Conservation (phyloP, 2,888 invertebrate species). For the Amphimallon solstitiale region DNA sequence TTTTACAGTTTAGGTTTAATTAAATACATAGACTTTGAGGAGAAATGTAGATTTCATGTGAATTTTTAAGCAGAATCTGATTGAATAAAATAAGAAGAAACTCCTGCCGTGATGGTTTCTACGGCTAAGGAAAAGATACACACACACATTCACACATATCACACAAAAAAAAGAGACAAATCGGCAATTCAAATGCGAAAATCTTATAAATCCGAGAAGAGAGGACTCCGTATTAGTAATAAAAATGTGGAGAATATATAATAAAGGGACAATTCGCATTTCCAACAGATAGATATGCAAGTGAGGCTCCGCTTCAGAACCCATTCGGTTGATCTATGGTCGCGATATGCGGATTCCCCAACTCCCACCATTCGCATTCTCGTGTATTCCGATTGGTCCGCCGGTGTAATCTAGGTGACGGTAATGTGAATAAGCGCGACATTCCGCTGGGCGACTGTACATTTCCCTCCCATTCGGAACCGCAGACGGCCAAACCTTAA, state of each 20-base stretch:
- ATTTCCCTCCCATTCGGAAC: neutral
- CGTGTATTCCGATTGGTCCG: neutral
- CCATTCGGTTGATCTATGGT: constrained; percentile 53
- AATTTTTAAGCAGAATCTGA: too few species aligned
- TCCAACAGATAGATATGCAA: constrained; percentile 51
- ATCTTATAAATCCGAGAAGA: constrained; percentile 49
- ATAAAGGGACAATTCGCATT: constrained; percentile 52
- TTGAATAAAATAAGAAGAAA: neutral
- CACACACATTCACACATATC: too few species aligned
- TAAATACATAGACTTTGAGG: too few species aligned
- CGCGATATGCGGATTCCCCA: constrained; percentile 45
- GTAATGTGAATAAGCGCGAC: neutral
- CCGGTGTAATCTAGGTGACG: neutral
- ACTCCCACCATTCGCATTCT: neutral
- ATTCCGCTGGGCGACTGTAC: neutral
- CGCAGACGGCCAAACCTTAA: constrained; percentile 3
- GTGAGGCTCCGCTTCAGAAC: constrained; percentile 48
- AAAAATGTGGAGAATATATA: constrained; percentile 53
- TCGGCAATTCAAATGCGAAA: constrained; percentile 30
- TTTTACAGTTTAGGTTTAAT: too few species aligned
- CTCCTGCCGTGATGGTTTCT: neutral
- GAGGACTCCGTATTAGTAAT: constrained; percentile 50
- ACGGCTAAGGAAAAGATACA: neutral
- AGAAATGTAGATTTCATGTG: too few species aligned
- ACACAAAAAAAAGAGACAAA: constrained; percentile 17